A percentile compares a stretch with the other conserved stretches of the same genome.
Evolutionary conservation across 2,888 invertebrate genomes (phyloP).

Genomic region (Melinaea menophilus): DNA sequence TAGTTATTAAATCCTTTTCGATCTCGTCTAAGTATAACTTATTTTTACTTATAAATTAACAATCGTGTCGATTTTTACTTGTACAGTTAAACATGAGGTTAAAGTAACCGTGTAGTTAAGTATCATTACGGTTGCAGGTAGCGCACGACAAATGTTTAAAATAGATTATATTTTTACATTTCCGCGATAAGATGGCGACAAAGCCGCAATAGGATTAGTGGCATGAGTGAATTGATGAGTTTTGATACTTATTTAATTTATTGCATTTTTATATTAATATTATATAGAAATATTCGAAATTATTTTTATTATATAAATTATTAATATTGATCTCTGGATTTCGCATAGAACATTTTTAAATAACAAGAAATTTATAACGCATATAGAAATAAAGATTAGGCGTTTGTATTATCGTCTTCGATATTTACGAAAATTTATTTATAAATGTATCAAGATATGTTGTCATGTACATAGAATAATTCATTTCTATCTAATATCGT

Average conservation of each 20-base stretch:
- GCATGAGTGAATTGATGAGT: slow-evolving; percentile 35
- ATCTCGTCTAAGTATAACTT: too few species aligned
- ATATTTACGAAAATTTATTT: slow-evolving; percentile 11
- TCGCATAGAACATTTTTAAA: too few species aligned
- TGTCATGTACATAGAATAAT: slow-evolving; percentile 42
- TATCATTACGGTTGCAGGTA: not conserved
- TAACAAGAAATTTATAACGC: too few species aligned
- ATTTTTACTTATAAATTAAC: too few species aligned
- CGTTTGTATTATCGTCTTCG: slow-evolving; percentile 5
- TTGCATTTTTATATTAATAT: slow-evolving; percentile 18
- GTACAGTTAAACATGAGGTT: slow-evolving; percentile 12
- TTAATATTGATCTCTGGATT: too few species aligned
- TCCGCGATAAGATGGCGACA: slow-evolving; percentile 55
- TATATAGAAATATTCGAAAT: not conserved
- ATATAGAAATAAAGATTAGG: too few species aligned
- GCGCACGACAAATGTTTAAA: slow-evolving; percentile 68
- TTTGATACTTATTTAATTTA: slow-evolving; percentile 26
- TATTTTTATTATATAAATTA: slow-evolving; percentile 9
- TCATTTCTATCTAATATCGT: slow-evolving; percentile 49
- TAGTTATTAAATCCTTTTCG: too few species aligned
- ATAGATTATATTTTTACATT: slow-evolving; percentile 75
- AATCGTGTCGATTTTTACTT: too few species aligned
- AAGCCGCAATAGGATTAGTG: slow-evolving; percentile 62
- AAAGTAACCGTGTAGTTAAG: slow-evolving; percentile 20
- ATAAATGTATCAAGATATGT: slow-evolving; percentile 43